Conservation (phyloP, 2,888 invertebrate species). For the Sclerodermus sp. region DNA sequence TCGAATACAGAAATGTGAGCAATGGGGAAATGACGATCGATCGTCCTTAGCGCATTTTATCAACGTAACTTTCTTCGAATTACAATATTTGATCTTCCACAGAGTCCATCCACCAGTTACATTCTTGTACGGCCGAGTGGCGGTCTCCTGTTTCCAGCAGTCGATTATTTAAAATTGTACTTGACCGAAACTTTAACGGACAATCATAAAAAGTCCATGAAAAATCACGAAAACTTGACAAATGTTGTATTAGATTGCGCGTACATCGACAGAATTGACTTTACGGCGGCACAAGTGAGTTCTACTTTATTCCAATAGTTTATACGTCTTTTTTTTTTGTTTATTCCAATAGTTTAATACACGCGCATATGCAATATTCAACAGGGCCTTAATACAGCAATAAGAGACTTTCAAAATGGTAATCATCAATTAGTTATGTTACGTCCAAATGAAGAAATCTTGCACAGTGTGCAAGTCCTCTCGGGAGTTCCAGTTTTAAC, state of each 20-base stretch:
- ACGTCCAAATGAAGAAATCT: slow-evolving; percentile 29
- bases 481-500: slow-evolving; percentile 31
- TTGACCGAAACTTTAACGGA: slow-evolving; percentile 50
- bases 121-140: slow-evolving; percentile 59
- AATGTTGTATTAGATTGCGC: slow-evolving; percentile 67
- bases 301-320: too few species aligned
- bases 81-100: slow-evolving; percentile 3
- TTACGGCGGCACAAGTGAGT: slow-evolving; percentile 69
- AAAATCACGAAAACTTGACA: slow-evolving; percentile 35
- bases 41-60: too few species aligned
- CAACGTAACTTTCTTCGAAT: too few species aligned
- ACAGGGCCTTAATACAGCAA: slow-evolving; percentile 37
- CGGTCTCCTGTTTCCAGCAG: slow-evolving; percentile 62
- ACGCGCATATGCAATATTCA: slow-evolving; percentile 3
- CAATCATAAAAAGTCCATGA: slow-evolving; percentile 23
- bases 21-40: too few species aligned
- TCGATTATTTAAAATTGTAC: slow-evolving; percentile 60
- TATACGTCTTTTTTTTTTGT: background rate
- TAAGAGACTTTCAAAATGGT: slow-evolving; percentile 37
- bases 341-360: background rate
- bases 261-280: slow-evolving; percentile 67
- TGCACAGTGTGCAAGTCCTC: slow-evolving; percentile 35
- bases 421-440: slow-evolving; percentile 35
- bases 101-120: slow-evolving; percentile 47
- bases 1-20: slow-evolving; percentile 64